phyloP scores from a whole-genome alignment of 2,113 vertebrate species.

The Hippolais icterina region DNA sequence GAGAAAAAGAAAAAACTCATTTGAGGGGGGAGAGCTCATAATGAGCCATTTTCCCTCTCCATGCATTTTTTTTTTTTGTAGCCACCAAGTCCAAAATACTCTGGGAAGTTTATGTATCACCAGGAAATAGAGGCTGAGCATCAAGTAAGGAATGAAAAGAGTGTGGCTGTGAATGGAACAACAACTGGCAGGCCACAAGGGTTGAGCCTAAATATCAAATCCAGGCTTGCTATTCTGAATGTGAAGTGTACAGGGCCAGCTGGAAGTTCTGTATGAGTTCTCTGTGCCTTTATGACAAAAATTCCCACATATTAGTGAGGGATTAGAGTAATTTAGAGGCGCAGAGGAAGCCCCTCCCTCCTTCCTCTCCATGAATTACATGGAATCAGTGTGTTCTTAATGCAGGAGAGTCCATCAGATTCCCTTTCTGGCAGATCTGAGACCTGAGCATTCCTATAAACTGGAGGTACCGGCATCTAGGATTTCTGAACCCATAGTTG shows the following conservation, averaged over 20 bases:
- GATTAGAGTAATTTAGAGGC: background rate
- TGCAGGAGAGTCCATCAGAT: background rate
- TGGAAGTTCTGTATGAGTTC: background rate
- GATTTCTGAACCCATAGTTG: background rate
- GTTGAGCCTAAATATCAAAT: background rate
- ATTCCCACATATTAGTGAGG: background rate
- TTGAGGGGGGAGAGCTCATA: background rate
- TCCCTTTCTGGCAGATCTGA: background rate
- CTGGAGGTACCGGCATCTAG: background rate
- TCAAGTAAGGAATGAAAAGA: background rate
- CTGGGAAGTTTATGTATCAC: background rate
- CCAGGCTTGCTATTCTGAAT: background rate
- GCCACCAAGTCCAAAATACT: background rate
- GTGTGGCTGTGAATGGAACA: background rate
- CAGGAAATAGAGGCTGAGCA: background rate
- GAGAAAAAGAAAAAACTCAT: rapidly evolving
- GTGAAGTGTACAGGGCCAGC: background rate
- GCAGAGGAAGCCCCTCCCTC: background rate
- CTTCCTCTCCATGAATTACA: background rate
- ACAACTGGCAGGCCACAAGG: background rate
- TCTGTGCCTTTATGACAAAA: background rate
- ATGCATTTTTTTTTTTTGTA: background rate
- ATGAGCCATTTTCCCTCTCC: background rate
- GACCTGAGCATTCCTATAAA: background rate
- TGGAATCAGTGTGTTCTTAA: background rate